These are phyloP conservation scores for Periophthalmus modestus DNA, from an alignment of 2,113 vertebrate species.

Conservation along the genomic window DNA sequence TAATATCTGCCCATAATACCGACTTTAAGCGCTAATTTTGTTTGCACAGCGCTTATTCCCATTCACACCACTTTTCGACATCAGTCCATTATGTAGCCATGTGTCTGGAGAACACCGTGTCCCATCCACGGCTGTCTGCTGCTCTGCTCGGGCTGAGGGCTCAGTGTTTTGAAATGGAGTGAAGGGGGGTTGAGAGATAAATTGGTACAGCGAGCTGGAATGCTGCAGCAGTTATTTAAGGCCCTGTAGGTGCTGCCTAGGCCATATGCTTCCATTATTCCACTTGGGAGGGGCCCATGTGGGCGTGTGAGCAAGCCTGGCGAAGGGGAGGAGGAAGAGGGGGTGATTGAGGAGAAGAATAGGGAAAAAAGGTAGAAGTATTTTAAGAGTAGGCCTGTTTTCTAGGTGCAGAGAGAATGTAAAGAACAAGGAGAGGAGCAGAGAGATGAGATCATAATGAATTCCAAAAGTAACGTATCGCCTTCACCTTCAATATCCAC, in stretches of 20 bases:
- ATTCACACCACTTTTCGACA: constrained; percentile 49
- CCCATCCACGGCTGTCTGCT: constrained; percentile 55
- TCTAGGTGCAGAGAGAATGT: constrained; percentile 42
- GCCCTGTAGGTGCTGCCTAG: constrained; percentile 74
- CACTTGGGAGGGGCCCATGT: constrained; percentile 71
- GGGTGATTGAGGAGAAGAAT: constrained; percentile 27
- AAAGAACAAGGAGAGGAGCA: constrained; percentile 32
- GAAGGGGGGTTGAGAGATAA: constrained; percentile 56
- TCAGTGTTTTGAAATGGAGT: constrained; percentile 63
- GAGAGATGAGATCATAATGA: constrained; percentile 54
- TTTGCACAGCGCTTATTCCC: constrained; percentile 62
- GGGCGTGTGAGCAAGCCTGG: constrained; percentile 57
- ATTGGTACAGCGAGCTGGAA: constrained; percentile 73
- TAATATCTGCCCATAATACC: constrained; percentile 56
- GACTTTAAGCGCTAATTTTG: constrained; percentile 52
- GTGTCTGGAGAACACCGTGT: constrained; percentile 62
- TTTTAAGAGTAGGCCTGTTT: constrained; percentile 59
- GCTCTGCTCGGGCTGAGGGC: constrained; percentile 50
- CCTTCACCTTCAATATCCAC: constrained; percentile 69
- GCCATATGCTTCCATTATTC: constrained; percentile 78
- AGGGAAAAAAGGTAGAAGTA: constrained; percentile 59
- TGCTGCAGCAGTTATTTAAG: constrained; percentile 76
- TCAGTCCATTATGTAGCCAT: constrained; percentile 50
- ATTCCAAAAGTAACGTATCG: constrained; percentile 69
- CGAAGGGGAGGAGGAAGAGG: constrained; percentile 37